Evolutionary conservation across 2,797 vertebrate genomes (phyloP).

Genomic region (Poecilia wingei): DNA sequence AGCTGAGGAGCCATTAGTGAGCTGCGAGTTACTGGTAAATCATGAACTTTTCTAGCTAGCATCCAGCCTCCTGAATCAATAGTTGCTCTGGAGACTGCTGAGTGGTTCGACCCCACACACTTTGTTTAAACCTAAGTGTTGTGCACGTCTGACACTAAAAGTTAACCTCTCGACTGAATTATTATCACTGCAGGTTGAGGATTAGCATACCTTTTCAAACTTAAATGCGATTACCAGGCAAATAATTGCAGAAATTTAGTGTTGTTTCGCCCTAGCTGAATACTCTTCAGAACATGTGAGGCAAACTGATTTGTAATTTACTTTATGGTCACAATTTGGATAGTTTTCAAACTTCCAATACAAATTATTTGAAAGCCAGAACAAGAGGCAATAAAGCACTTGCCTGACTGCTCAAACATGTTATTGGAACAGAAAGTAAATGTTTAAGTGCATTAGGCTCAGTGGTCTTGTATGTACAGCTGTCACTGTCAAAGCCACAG

Average conservation of each 20-base stretch:
- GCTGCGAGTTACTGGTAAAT: constrained; percentile 69
- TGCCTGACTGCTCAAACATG: constrained; percentile 69
- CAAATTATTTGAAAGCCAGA: constrained; percentile 47
- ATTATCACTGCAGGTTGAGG: constrained; percentile 22
- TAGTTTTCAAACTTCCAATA: constrained; percentile 46
- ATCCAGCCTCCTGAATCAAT: constrained; percentile 70
- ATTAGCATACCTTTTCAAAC: constrained; percentile 48
- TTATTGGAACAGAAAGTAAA: constrained; percentile 71
- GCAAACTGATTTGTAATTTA: constrained; percentile 21
- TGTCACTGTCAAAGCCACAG: constrained; percentile 81
- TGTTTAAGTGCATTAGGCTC: constrained; percentile 81
- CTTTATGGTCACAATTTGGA: constrained; percentile 12
- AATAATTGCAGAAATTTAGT: constrained; percentile 26
- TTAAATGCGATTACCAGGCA: constrained; percentile 30
- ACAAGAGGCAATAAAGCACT: constrained; percentile 72
- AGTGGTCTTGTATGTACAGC: constrained; percentile 82
- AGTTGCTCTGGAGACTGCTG: constrained; percentile 70
- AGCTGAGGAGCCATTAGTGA: constrained; percentile 42
- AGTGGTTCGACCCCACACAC: constrained; percentile 60
- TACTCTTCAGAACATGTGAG: constrained; percentile 1
- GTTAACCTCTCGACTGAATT: constrained; percentile 36
- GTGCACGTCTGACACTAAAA: constrained; percentile 47
- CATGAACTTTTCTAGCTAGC: constrained; percentile 74
- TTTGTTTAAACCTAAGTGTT: constrained; percentile 63
- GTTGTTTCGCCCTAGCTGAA: constrained; percentile 9